phyloP scores from a whole-genome alignment of 2,888 invertebrate species.

The Eumerus sabulonum region DNA sequence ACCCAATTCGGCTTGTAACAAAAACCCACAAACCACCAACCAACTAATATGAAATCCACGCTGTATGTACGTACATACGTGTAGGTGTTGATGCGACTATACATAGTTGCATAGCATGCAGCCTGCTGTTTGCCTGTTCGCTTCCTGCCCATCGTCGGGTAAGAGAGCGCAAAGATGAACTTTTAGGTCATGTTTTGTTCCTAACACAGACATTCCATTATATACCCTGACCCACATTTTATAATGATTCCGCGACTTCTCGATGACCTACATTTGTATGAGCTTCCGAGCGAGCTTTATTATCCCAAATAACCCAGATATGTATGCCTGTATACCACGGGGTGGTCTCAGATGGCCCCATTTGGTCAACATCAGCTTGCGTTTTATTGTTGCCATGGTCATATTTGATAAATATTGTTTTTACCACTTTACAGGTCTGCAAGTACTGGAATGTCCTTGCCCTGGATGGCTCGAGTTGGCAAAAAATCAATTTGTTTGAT shows the following conservation, averaged over 20 bases:
- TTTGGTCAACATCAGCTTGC: too few species aligned
- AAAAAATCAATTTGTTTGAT: slow-evolving; percentile 98
- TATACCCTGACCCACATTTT: slow-evolving; percentile 37
- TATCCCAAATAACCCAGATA: not conserved
- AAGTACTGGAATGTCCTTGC: slow-evolving; percentile 98
- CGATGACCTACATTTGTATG: slow-evolving; percentile 39
- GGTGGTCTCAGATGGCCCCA: too few species aligned
- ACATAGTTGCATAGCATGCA: too few species aligned
- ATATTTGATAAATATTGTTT: slow-evolving; percentile 21
- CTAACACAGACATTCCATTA: slow-evolving; percentile 39
- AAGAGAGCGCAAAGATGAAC: slow-evolving; percentile 8
- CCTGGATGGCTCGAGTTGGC: slow-evolving; percentile 99
- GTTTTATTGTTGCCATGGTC: not conserved
- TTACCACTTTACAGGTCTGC: slow-evolving; percentile 80
- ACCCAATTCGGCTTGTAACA: too few species aligned
- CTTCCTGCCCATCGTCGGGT: too few species aligned
- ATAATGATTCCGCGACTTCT: slow-evolving; percentile 25
- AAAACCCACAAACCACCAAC: too few species aligned
- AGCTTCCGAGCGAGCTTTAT: slow-evolving; percentile 31
- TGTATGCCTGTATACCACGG: too few species aligned
- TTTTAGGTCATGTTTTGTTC: slow-evolving; percentile 56
- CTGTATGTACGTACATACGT: too few species aligned
- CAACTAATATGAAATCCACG: too few species aligned
- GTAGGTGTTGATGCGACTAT: not conserved
- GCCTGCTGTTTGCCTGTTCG: not conserved